A percentile compares a stretch with the other conserved stretches of the same genome.
These are phyloP conservation scores for Euleptes europaea DNA, from an alignment of 2,113 vertebrate species.

Conservation along the genomic window DNA sequence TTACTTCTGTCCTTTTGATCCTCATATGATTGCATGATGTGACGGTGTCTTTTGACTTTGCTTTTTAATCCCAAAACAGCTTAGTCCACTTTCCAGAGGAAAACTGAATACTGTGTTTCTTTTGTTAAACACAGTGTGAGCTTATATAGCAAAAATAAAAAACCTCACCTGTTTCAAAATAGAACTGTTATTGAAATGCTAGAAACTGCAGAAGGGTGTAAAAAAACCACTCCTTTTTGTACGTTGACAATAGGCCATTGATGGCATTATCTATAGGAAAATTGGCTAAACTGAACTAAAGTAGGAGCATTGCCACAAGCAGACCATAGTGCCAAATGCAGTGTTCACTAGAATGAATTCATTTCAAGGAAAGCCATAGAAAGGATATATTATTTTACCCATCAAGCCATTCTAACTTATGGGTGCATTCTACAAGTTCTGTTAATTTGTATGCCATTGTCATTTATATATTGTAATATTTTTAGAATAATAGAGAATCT, in stretches of 20 bases:
- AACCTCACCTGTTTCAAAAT: background rate
- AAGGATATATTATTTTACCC: slow-evolving; percentile 35
- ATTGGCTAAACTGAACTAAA: background rate
- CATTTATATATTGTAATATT: slow-evolving; percentile 34
- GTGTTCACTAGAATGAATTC: background rate
- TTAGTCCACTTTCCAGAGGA: background rate
- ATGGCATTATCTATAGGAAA: slow-evolving; percentile 25
- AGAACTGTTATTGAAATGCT: background rate
- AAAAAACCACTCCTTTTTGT: background rate
- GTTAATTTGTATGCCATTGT: slow-evolving; percentile 15
- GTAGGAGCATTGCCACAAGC: background rate
- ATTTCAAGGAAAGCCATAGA: background rate
- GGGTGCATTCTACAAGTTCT: slow-evolving; percentile 50
- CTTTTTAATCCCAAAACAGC: background rate
- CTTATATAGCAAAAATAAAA: background rate
- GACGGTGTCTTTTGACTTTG: background rate
- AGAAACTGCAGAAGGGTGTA: background rate
- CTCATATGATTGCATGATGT: background rate
- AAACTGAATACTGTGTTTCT: slow-evolving; percentile 23
- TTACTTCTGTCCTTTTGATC: slow-evolving; percentile 32
- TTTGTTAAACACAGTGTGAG: slow-evolving; percentile 19
- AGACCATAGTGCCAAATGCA: slow-evolving; percentile 39
- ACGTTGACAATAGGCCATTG: background rate
- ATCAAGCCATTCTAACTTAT: slow-evolving; percentile 54
- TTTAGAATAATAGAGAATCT: slow-evolving; percentile 27